Base-by-base conservation (phyloP, 2,113 vertebrate species). In the Sarotherodon lohbergeri region DNA sequence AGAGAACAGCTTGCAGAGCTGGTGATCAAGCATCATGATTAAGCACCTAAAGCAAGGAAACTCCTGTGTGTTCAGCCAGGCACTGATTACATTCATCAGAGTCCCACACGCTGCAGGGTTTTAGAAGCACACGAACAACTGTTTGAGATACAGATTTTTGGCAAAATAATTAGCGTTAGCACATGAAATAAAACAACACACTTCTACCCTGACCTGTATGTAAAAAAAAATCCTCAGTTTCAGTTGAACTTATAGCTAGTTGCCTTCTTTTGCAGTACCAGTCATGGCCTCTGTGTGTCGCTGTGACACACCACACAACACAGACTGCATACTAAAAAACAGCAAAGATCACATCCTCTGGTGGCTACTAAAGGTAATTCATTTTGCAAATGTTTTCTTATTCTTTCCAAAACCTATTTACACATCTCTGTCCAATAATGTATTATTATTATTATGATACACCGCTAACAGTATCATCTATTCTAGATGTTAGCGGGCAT, bases 21-120 rank as follows among this genome's bases (percentile, higher is more conserved):
- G 87, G 92, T 94, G 93, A 95, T 95, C 93, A 95, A 95, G 91
- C 93, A 90, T 94, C 92, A 92, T 94, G 94, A 96, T 96, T 95
- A 96, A 94, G 89, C 93, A 92, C 94, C 94, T 89, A 93, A 94
- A 95, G 94, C 41, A 94, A 95, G 88, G 91, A 91, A 94, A 94
- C 90, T 89, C 93, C 86, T 24, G 84, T 90, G 92, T 91, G 85
- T 96, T 95, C 90, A 92, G 91, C 84, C 88, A 80, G 27, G 92
- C 61, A 43, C 93, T 94, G 94, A 96, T 96, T 95, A 91, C 85
- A 76, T 87, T 93, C 93, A 93, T 95, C 90, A 93, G 91, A 48
- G 88, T 80, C 80, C 86, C 66, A 71, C 89, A 87, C 92, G 91
- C 92, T 95, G 90, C 83, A 82, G 86, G 90, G 80, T 92, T 50